Percentiles rank a stretch among this genome's conserved stretches.
Conservation (phyloP, 2,113 vertebrate species). For the Brachypteracias leptosomus region DNA sequence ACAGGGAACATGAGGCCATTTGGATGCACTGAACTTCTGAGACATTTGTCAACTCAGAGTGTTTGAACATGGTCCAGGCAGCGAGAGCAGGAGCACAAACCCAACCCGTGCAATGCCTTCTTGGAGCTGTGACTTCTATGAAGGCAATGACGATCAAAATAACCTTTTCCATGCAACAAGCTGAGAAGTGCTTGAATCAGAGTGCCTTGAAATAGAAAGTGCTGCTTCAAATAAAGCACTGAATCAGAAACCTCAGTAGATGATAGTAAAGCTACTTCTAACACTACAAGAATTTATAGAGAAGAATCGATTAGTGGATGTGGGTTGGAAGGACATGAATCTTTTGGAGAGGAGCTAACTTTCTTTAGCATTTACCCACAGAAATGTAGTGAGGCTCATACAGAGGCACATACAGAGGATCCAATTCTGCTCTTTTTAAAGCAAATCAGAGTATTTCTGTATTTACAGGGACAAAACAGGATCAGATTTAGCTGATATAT, state of each 20-base stretch:
- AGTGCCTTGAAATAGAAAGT: conserved; percentile 12
- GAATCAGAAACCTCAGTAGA: conserved; percentile 19
- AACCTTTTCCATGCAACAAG: neutral
- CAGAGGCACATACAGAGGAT: neutral
- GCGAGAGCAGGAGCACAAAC: neutral
- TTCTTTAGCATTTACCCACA: neutral
- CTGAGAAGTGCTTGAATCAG: neutral
- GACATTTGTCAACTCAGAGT: neutral
- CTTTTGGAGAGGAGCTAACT: neutral
- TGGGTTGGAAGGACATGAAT: neutral
- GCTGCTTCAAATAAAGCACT: conserved; percentile 11
- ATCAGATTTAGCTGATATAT: neutral
- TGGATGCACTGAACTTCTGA: neutral
- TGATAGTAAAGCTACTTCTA: neutral
- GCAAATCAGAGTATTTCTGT: neutral
- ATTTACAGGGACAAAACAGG: neutral
- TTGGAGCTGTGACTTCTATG: neutral
- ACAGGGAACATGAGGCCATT: neutral
- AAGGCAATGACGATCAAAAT: neutral
- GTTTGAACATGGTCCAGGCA: neutral
- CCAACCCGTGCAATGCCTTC: neutral
- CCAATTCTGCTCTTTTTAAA: neutral
- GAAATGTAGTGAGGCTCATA: neutral
- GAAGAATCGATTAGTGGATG: neutral
- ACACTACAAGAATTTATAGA: neutral